Base-by-base conservation (phyloP, 2,888 invertebrate species). In the Caenorhabditis sinica region DNA sequence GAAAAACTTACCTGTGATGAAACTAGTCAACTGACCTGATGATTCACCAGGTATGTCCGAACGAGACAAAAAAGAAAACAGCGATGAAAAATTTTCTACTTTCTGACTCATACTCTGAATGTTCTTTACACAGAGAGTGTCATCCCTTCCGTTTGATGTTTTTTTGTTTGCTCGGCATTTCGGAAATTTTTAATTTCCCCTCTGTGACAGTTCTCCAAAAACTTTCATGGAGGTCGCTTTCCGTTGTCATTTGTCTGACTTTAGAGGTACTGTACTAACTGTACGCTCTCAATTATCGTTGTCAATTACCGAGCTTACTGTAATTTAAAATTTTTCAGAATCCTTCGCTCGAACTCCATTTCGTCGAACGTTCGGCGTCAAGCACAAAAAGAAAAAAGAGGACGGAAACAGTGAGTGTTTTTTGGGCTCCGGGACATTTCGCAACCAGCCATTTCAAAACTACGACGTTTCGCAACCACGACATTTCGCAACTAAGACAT, bases 321-420 rank as follows among this genome's bases (percentile, higher is more conserved):
- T 40, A n/a, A 30, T 30, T 17, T 20, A 9, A 25, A 17, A 28
- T 25, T 5, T 76, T 83, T 40, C 73, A 77, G 83, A 76, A 45
- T 73, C 53, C 63, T 73, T 83, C 83, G 45, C 53, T 40, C 58
- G 83, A 69, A 74, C 69, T 2, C 49, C 51, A 25, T 28, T 79
- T 6, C 83, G 83, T 5, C 83, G 83, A 43, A 83, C 83, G 0
- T 83, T 79, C 36, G 83, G 68, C 30, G 77, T 79, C n/a, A 79
- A 73, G 45, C 61, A 69, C 30, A 83, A 68, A 23, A 73, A 65
- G 43, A 51, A 58, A 23, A 30, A 40, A 17, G 51, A 51, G 9
- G 65, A 66, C 49, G 51, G 11, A 11, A 65, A 69, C 56, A n/a
- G 79, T 79, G 45, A 72, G 61, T 63, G 66, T 66, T 33, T 43